Evolutionary conservation across 2,113 vertebrate species (phyloP), one percentile per base, ranked within the genome.

Genomic region (Bubo bubo): DNA sequence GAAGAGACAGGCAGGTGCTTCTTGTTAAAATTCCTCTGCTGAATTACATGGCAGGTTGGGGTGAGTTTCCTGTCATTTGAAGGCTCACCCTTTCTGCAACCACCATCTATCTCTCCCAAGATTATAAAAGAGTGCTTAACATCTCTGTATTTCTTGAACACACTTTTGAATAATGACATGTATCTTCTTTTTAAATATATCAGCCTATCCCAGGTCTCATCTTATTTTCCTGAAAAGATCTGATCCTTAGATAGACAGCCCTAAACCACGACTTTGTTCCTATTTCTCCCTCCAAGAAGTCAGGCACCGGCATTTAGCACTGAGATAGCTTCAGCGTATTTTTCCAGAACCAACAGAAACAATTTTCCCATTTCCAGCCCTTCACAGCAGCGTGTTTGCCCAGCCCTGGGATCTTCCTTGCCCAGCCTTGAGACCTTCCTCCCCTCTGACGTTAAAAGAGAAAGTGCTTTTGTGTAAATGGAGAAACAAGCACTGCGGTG

Each of bases 21-120:
- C 94, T 94, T 91, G 96, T 96, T 95, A 95, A 96, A 96, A 95
- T 96, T 96, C 96, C 76, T 91, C 39, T 49, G 58, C 37, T 71
- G 93, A 83, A 76, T 71, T 26, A 39, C 71, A 45, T 49, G 56
- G 84, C 92, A 91, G 94, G 80, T 95, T 83, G 75, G 92, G 94
- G 80, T 75, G 79, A 66, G 62, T 21, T 88, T 93, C 86, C 79
- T 83, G 83, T 41, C 83, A n/a, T 60, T 56, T 56, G 60, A 8
- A 27, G 79, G 79, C 67, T 90, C 83, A 71, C 56, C 91, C 81
- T 79, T 53, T 75, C 66, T 53, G 62, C 76, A 56, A n/a, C 71
- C 30, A 53, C 67, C 80, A 67, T 63, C 70, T 8, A 41, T 56
- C 39, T 71, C n/a, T 41, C 30, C 18, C n/a, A 12, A 3, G 50